Conservation (phyloP, 2,888 invertebrate species). For the Apamea monoglypha region DNA sequence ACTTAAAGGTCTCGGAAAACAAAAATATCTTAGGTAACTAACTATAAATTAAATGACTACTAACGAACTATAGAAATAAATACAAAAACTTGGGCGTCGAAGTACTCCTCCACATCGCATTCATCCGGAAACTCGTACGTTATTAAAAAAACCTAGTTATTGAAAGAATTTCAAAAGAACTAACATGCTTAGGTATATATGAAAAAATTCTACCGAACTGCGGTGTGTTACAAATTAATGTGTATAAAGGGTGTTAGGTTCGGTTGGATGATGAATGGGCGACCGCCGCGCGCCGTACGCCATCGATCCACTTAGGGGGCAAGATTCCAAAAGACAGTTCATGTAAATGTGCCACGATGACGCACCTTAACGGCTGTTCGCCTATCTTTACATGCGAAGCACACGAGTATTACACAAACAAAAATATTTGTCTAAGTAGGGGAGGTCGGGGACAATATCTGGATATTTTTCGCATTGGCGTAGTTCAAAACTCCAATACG, state of each 20-base stretch:
- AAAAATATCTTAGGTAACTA: background rate
- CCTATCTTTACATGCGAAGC: constrained; percentile 38
- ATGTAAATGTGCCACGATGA: constrained; percentile 67
- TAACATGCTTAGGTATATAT: constrained; percentile 1
- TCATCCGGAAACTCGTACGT: background rate
- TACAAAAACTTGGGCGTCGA: background rate
- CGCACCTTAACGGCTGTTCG: constrained; percentile 54
- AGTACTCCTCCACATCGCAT: background rate
- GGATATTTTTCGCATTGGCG: constrained; percentile 44
- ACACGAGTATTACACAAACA: constrained; percentile 56
- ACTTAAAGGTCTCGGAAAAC: constrained; percentile 1
- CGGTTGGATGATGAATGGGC: constrained; percentile 79
- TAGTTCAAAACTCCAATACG: constrained; percentile 37
- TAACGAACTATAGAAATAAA: background rate
- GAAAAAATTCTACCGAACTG: constrained; percentile 31
- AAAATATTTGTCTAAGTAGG: constrained; percentile 57
- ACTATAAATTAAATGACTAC: background rate
- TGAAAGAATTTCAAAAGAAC: background rate
- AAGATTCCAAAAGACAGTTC: constrained; percentile 72
- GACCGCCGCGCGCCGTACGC: constrained; percentile 69
- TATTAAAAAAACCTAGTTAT: background rate
- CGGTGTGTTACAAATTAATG: constrained; percentile 70
- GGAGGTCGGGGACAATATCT: constrained; percentile 34
- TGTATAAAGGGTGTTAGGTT: constrained; percentile 69
- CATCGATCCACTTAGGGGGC: constrained; percentile 79